Base-by-base conservation (phyloP, 2,888 invertebrate species). In the Falcaria lacertinaria region DNA sequence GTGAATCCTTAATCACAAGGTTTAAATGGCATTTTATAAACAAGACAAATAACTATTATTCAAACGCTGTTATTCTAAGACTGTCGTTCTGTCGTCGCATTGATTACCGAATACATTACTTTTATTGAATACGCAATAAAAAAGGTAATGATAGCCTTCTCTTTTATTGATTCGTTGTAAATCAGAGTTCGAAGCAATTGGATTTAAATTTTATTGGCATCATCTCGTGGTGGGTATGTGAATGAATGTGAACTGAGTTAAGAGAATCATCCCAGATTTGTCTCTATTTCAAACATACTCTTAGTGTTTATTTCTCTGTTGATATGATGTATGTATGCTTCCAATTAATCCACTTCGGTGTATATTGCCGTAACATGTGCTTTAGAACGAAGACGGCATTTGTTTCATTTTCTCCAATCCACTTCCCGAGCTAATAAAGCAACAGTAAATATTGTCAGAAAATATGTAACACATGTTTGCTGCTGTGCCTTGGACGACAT, bases 151-250 rank as follows among this genome's bases (percentile, higher is more conserved):
- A 87, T 80, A 72, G 82, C 80, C 82, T 79, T 75, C 78, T 71
- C 75, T 83, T 88, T 88, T 87, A 86, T 87, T 85, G 86, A 84
- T 84, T 80, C 83, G 75, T 77, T 82, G 85, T 88, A 88, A 88
- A 88, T 87, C 83, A 86, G 79, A 75, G 66, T 78, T 79, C 78
- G 75, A 76, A 67, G 77, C 83, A 80, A 86, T 88, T 85, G 82
- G 79, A 85, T 87, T 83, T 80, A 67, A 77, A 77, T 84, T 86
- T 86, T 87, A 87, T 86, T 80, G 74, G 73, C 66, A 78, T 77
- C 73, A 71, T 76, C 70, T 74, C 70, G 68, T 73, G 69, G 68
- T 72, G 69, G 67, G 60, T 67, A 75, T 71, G 73, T 73, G 75
- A 74, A 74, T 77, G 74, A 77, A 75, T 72, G 76, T 79, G 76